Evolutionary conservation across 2,113 vertebrate species (phyloP).

Genomic region (Morphnarchus princeps): DNA sequence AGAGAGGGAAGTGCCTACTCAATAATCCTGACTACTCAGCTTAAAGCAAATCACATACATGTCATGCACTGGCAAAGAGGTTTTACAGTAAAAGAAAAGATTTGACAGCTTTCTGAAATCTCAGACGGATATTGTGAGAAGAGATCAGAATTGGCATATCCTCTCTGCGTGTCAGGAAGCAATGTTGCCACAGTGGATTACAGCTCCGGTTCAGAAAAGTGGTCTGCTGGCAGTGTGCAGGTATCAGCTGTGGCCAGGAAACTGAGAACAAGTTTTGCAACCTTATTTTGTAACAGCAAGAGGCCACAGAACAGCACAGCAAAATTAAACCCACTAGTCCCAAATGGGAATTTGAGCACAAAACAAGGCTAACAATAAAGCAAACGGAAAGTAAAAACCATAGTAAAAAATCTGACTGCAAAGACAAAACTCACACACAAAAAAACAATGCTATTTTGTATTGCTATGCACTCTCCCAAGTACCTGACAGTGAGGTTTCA

Average conservation of each 20-base stretch:
- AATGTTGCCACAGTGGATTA: neutral
- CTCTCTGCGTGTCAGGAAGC: neutral
- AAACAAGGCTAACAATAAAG: neutral
- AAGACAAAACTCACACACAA: neutral
- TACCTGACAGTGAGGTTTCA: neutral
- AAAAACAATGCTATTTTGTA: neutral
- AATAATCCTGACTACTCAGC: neutral
- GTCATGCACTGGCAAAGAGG: neutral
- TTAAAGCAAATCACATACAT: neutral
- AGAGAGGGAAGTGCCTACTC: neutral
- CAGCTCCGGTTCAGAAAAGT: neutral
- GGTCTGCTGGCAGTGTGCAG: neutral
- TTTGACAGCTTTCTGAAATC: neutral
- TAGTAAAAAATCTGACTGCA: neutral
- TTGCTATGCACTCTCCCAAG: neutral
- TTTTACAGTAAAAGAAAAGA: neutral
- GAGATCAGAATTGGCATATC: neutral
- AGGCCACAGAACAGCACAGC: neutral
- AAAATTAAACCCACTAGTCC: neutral
- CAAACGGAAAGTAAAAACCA: neutral
- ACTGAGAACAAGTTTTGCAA: constrained; percentile 4
- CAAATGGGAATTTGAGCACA: neutral
- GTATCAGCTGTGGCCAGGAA: neutral
- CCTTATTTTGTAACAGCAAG: neutral
- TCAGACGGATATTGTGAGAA: neutral